A percentile compares a stretch with the other conserved stretches of the same genome.
phyloP scores from a whole-genome alignment of 2,113 vertebrate species.

The Parus major region DNA sequence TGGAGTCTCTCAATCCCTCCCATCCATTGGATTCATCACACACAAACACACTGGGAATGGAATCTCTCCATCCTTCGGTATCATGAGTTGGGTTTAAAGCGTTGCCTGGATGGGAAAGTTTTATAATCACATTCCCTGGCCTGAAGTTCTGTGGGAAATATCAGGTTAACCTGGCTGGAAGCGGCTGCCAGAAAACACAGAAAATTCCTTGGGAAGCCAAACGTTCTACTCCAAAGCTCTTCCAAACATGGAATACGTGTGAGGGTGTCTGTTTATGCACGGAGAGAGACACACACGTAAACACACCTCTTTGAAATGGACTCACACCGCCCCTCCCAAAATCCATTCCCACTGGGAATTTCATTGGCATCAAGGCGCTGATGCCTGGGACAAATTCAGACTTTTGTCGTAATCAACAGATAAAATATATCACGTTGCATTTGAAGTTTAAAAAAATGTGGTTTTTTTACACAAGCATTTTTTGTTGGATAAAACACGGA shows the following conservation, averaged over 20 bases:
- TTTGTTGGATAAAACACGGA: not conserved
- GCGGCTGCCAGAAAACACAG: constrained; percentile 57
- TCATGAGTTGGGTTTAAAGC: not conserved
- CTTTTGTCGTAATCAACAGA: not conserved
- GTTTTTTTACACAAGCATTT: fast-evolving
- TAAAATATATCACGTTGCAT: not conserved
- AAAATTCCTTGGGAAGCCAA: constrained; percentile 57
- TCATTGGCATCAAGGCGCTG: not conserved
- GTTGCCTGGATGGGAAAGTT: constrained; percentile 43
- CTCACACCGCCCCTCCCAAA: not conserved
- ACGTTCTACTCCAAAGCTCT: not conserved
- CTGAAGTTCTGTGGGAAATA: constrained; percentile 49
- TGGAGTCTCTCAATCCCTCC: not conserved
- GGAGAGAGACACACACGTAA: fast-evolving
- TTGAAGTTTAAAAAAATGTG: not conserved
- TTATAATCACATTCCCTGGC: constrained; percentile 60
- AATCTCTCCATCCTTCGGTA: not conserved
- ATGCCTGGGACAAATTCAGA: not conserved
- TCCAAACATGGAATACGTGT: not conserved
- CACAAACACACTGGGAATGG: not conserved
- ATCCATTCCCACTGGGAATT: not conserved
- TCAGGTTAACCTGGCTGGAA: constrained; percentile 54
- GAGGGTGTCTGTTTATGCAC: not conserved
- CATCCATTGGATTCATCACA: not conserved
- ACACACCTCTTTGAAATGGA: not conserved